These are phyloP conservation scores for Paralichthys olivaceus DNA, from an alignment of 2,113 vertebrate genomes.

Conservation along the genomic window DNA sequence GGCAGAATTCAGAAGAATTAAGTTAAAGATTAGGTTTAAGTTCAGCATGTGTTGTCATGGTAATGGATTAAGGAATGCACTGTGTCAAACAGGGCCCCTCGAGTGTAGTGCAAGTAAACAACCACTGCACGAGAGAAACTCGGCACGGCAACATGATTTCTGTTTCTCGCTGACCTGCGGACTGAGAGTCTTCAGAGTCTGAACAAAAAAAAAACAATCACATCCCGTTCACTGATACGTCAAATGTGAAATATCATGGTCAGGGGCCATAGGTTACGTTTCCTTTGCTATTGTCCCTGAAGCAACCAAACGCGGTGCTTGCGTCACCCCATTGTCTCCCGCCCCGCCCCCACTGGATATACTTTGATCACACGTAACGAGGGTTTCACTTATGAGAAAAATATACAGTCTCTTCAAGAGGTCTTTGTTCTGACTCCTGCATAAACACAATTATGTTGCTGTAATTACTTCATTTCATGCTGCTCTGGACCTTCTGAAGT, in stretches of 20 bases:
- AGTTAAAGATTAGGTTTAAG: not conserved
- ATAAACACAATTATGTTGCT: slow-evolving; percentile 58
- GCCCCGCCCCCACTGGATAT: slow-evolving; percentile 36
- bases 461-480: slow-evolving; percentile 62
- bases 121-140: not conserved
- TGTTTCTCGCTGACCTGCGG: too few species aligned
- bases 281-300: too few species aligned
- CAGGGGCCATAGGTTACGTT: too few species aligned
- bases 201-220: too few species aligned
- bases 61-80: not conserved
- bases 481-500: slow-evolving; percentile 27
- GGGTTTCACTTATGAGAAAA: slow-evolving; percentile 33
- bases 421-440: slow-evolving; percentile 65
- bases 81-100: not conserved
- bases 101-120: not conserved
- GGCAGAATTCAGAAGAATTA: not conserved
- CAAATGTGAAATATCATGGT: too few species aligned
- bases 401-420: slow-evolving; percentile 42
- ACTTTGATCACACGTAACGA: slow-evolving; percentile 70
- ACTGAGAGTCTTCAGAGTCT: too few species aligned
- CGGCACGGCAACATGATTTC: not conserved
- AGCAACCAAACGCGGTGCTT: slow-evolving; percentile 10
- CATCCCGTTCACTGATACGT: too few species aligned
- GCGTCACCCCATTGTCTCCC: slow-evolving; percentile 57
- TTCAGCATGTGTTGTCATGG: not conserved